Percentiles rank a stretch among this genome's conserved stretches.
phyloP scores from a whole-genome alignment of 1,140 invertebrate species.

The Procambarus virginalis region DNA sequence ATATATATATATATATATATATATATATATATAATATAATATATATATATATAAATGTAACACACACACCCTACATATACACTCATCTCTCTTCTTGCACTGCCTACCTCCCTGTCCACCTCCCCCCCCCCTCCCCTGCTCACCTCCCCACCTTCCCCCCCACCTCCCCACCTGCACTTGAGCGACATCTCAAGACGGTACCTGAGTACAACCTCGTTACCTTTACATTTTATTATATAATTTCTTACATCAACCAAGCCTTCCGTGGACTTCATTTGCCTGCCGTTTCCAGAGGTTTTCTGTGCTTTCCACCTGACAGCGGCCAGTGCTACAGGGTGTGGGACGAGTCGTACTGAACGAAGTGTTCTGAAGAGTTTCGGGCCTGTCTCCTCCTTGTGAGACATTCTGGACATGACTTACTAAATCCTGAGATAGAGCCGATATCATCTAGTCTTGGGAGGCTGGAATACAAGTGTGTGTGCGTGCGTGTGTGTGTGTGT shows the following conservation, averaged over 20 bases:
- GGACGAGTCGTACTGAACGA: not conserved
- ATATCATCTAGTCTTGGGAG: not conserved
- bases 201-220: not conserved
- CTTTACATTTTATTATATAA: not conserved
- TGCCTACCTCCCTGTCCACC: no score
- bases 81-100: no score
- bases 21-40: no score
- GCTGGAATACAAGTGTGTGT: no score
- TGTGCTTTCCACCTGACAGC: not conserved
- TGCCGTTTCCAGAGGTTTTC: not conserved
- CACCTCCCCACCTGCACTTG: not conserved
- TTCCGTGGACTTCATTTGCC: not conserved
- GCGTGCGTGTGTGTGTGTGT: no score
- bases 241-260: not conserved
- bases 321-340: not conserved
- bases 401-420: not conserved
- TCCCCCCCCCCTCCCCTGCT: no score
- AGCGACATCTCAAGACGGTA: not conserved
- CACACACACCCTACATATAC: no score
- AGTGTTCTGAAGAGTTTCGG: not conserved
- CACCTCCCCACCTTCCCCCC: not conserved
- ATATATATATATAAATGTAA: no score
- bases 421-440: not conserved
- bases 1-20: not conserved
- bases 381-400: not conserved